These are phyloP conservation scores for Misgurnus mizolepis DNA, from an alignment of 2,113 vertebrate species.

Conservation along the genomic window DNA sequence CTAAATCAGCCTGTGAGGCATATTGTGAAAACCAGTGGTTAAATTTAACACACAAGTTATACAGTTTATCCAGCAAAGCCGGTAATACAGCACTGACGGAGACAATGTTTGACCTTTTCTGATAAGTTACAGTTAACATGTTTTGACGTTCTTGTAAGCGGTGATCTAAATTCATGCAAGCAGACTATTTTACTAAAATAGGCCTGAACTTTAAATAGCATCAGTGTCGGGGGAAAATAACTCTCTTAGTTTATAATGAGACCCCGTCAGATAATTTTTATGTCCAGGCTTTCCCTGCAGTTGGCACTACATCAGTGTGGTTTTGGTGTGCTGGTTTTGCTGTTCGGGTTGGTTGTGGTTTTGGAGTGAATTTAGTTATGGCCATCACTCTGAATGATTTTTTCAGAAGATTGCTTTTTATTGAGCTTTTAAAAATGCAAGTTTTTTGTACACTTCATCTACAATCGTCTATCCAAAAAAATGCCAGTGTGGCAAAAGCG, in stretches of 20 bases:
- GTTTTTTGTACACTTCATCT: not conserved
- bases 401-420: too few species aligned
- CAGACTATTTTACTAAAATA: conserved; percentile 47
- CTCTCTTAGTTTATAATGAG: not conserved
- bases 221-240: not conserved
- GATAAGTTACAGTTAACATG: conserved; percentile 46
- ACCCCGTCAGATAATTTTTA: not conserved
- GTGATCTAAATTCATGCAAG: conserved; percentile 32
- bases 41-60: not conserved
- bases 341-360: conserved; percentile 29
- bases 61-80: not conserved
- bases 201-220: conserved; percentile 42
- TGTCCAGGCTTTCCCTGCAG: conserved; percentile 22
- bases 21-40: not conserved
- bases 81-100: not conserved
- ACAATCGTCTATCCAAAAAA: not conserved
- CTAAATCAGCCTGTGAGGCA: not conserved
- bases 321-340: conserved; percentile 15
- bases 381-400: not conserved
- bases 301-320: not conserved
- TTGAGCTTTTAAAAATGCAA: too few species aligned
- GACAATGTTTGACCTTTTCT: conserved; percentile 7
- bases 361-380: conserved; percentile 11
- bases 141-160: conserved; percentile 50
- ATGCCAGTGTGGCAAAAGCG: not conserved